A percentile compares a stretch with the other conserved stretches of the same genome.
These are phyloP conservation scores for Leucophenga varia DNA, from an alignment of 1,140 invertebrate species.

Conservation along the genomic window DNA sequence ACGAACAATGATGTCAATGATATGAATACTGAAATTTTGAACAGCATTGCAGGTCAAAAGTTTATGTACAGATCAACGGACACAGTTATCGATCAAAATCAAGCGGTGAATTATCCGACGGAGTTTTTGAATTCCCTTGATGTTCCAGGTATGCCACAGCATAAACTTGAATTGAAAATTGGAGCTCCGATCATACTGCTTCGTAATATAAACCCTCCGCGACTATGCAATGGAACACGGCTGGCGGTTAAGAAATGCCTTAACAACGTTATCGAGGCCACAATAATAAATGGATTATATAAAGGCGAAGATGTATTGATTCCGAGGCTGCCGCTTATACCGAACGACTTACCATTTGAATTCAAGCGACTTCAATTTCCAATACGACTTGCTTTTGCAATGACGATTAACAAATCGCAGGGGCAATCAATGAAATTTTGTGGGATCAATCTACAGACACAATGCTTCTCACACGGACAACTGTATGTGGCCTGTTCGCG, in stretches of 20 bases:
- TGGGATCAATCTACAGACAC: constrained; percentile 50
- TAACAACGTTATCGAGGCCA: constrained; percentile 56
- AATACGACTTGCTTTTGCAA: constrained; percentile 58
- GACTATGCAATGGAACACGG: constrained; percentile 58
- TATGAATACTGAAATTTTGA: constrained; percentile 42
- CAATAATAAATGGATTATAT: constrained; percentile 52
- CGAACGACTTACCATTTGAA: constrained; percentile 24
- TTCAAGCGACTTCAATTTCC: constrained; percentile 57
- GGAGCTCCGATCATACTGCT: constrained; percentile 54
- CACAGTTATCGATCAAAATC: constrained; percentile 40
- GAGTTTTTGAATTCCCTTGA: constrained; percentile 57
- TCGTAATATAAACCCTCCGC: constrained; percentile 56
- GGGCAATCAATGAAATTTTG: constrained; percentile 56
- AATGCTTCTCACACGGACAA: constrained; percentile 56
- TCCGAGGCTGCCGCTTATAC: constrained; percentile 50
- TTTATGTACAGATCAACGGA: constrained; percentile 52
- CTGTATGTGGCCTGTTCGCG: constrained; percentile 54
- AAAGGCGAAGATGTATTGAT: constrained; percentile 58
- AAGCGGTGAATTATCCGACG: constrained; percentile 51
- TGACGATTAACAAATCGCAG: constrained; percentile 62
- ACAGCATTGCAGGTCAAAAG: constrained; percentile 31
- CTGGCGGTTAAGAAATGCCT: constrained; percentile 53
- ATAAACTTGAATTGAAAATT: constrained; percentile 55
- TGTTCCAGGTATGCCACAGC: constrained; percentile 49
- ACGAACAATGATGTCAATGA: constrained; percentile 47